Evolutionary conservation across 2,888 invertebrate species (phyloP).

Genomic region (Ferrisia virgata): DNA sequence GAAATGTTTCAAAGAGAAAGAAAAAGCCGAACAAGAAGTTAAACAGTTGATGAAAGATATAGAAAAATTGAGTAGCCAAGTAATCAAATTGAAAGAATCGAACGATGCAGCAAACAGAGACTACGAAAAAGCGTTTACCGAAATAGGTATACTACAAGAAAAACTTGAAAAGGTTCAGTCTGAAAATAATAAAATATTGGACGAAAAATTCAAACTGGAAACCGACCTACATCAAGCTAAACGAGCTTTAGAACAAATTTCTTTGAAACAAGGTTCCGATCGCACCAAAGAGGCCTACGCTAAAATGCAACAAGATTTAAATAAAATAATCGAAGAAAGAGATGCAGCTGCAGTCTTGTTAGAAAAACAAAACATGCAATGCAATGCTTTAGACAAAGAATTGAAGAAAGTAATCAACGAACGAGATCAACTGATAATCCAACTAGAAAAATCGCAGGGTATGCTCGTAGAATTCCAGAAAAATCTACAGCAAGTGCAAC

Average conservation of each 20-base stretch:
- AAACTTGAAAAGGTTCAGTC: conserved; percentile 66
- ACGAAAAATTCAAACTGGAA: conserved; percentile 67
- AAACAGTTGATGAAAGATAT: conserved; percentile 79
- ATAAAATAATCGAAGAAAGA: conserved; percentile 67
- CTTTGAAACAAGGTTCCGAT: conserved; percentile 64
- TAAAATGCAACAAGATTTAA: conserved; percentile 70
- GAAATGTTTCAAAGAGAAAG: conserved; percentile 42
- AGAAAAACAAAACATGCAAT: conserved; percentile 47
- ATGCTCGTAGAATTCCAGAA: conserved; percentile 91
- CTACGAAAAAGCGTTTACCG: conserved; percentile 78
- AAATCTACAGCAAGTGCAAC: conserved; percentile 78
- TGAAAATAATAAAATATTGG: conserved; percentile 56
- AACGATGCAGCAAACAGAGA: conserved; percentile 80
- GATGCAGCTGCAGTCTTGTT: conserved; percentile 71
- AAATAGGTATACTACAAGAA: conserved; percentile 76
- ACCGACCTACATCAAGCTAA: conserved; percentile 68
- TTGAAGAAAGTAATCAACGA: conserved; percentile 82
- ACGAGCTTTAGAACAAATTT: conserved; percentile 61
- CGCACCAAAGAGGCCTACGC: conserved; percentile 63
- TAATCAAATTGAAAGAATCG: conserved; percentile 78
- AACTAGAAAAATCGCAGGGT: conserved; percentile 87
- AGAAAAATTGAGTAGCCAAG: conserved; percentile 79
- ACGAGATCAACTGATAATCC: conserved; percentile 80
- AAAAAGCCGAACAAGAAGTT: conserved; percentile 63
- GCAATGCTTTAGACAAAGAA: conserved; percentile 79